Evolutionary conservation across 2,888 invertebrate genomes (phyloP), one percentile per base, ranked within the genome.

Genomic region (Buathra laborator): DNA sequence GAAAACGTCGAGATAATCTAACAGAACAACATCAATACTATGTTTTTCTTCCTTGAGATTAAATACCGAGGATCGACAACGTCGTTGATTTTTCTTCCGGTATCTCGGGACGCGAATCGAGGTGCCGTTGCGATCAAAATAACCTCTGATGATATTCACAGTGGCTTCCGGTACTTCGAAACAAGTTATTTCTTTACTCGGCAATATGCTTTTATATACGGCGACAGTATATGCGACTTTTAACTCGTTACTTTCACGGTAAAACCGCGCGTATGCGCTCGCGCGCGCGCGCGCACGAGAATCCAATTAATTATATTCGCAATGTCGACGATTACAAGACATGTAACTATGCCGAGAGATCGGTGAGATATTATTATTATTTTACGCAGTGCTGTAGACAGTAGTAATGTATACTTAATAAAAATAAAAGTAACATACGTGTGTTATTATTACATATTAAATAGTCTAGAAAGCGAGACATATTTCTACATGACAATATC

Each of bases 221-320:
- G 76, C 76, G 70, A 10, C 44, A 51, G 16, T 66, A 75, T 16
- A 64, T 70, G 74, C 62, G 66, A 48, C 78, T 53, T 51, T 78
- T 74, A 24, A 80, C 74, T 66, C 24, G 84, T 74, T 78, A 76
- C 84, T 81, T 84, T 84, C 84, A 84, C 84, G 81, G 68, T 74
- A 74, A 84, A 74, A 81, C 67, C 76, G 72, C 70, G 56, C 56
- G 24, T 37, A 37, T 37, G 7, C 0, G n/a, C 32, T 19, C 7
- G 37, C 48, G 68, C 37, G 24, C 24, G 24, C 24, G 56, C 9
- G 56, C 24, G 14, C 51, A 29, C 51, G 62, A 43, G 51, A 68
- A 74, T 81, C 59, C 77, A 81, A 78, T 84, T 84, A 84, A 84
- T 74, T 77, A 78, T 70, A 51, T 81, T 84, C 62, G 66, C 80